Base-by-base conservation (phyloP, 2,888 invertebrate genomes). In the Alviniconcha strummeri region DNA sequence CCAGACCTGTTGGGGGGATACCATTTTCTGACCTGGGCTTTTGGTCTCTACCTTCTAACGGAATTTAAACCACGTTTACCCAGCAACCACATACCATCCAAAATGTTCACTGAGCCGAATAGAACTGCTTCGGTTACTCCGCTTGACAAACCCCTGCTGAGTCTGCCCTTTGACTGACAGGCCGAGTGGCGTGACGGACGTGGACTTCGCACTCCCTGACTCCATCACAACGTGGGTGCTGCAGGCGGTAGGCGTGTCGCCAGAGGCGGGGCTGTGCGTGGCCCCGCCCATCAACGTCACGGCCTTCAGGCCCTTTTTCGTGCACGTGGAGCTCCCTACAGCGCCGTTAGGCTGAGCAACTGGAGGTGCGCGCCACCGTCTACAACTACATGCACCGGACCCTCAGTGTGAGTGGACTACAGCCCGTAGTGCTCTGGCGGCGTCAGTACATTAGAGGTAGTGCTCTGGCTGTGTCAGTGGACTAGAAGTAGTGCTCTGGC, bases 251-350 rank as follows among this genome's bases (percentile, higher is more conserved):
- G 87, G 88, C 71, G 79, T 89, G 84, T 88, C 89, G 5, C 80
- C 84, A n/a, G 79, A 83, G 64, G 78, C 84, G 55, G 88, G 89
- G 15, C 83, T 89, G 69, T 89, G 89, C 83, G 85, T 89, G 75
- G 87, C 89, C 15, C 82, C 85, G 36, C 87, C 88, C 36, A 81
- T 86, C 15, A 84, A 88, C 69, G 74, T 89, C 15, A 82, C 85
- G 5, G 86, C 87, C 52, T 89, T 88, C 83, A 87, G 85, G 69
- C 86, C 87, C 74, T 89, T 89, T 85, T 89, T 89, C 78, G 85
- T 89, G 36, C 87, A 89, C 71, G 77, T 89, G 52, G 89, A 89
- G 72, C 85, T 89, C n/a, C 89, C 1, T 89, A 88, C 85, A 88
- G 84, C 17, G 90, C 88, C 7, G 84, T 86, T 36, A 80, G 90